Evolutionary conservation across 2,113 vertebrate genomes (phyloP), one percentile per base, ranked within the genome.

Genomic region (Aptenodytes patagonicus): DNA sequence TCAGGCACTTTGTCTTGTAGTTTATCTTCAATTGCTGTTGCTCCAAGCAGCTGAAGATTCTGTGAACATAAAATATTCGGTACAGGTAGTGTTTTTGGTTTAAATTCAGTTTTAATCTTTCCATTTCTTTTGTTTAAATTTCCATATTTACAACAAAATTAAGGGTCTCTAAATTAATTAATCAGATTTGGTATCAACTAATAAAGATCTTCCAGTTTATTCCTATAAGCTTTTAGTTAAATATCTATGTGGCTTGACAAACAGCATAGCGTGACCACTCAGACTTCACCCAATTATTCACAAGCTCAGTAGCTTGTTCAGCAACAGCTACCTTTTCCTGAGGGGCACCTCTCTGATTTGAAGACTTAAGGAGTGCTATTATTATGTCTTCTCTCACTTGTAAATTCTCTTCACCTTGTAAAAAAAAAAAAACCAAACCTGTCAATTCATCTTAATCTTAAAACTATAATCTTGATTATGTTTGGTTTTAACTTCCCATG

Each of bases 21-120:
- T 95, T 99, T 99, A 96, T 99, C 99, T 94, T 99, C 99, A 58
- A 99, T 99, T 58, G 99, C 99, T 64, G 99, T 99, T 97, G 99
- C 99, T 84, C 99, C 99, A 29, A 99, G 98, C 52, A 99, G 98
- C 91, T 99, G 99, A 97, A 99, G 98, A 97, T 99, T 99, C 99
- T 99, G 90, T 49, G 21, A 60, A 91, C 51, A 93, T 8, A 83
- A 49, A 95, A 79, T n/a, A 46, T 52, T 55, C 72, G 40, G 44
- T 44, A 79, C 9, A 26, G 6, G 5, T 0, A 61, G 4, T 1
- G 26, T 46, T 83, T 70, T 24, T 3, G 0, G 17, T 62, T 91
- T 52, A 61, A 91, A 57, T 79, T 84, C 5, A 84, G 7, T 79
- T 72, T 91, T 26, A 52, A 36, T 52, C 7, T 64, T 73, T 29